These are phyloP conservation scores for Chrysodeixis includens DNA, from an alignment of 2,888 invertebrate species.

Conservation along the genomic window DNA sequence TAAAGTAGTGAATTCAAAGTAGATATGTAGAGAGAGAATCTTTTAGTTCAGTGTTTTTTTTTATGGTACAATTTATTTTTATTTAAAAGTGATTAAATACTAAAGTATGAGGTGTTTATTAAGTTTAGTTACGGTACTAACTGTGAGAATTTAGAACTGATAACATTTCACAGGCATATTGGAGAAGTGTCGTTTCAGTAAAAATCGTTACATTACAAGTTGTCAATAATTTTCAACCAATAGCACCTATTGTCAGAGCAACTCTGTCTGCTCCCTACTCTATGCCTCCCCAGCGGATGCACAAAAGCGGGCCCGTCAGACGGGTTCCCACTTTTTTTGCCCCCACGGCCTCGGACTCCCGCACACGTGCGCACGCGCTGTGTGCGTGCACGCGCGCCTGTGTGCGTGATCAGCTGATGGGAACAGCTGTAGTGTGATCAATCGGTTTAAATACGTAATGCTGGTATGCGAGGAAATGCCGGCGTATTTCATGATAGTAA, in stretches of 20 bases:
- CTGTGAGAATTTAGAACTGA: no score
- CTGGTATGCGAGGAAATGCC: conserved; percentile 56
- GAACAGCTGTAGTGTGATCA: conserved; percentile 78
- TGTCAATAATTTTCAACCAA: not conserved
- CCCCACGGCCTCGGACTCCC: conserved; percentile 64
- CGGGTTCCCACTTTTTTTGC: conserved; percentile 81
- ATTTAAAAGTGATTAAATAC: no score
- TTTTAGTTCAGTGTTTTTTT: no score
- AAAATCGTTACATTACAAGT: not conserved
- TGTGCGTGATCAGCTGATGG: conserved; percentile 82
- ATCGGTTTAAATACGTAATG: conserved; percentile 63
- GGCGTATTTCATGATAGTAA: conserved; percentile 37
- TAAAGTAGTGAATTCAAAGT: no score
- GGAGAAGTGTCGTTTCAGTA: no score
- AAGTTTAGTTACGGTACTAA: no score
- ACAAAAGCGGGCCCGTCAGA: conserved; percentile 77
- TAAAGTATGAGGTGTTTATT: no score
- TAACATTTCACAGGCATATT: no score
- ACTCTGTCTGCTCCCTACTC: conserved; percentile 31
- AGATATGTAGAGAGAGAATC: no score
- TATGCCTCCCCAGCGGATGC: conserved; percentile 68
- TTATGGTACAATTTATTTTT: no score
- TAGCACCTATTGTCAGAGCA: not conserved
- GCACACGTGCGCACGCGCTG: conserved; percentile 58
- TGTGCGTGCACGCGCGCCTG: conserved; percentile 51